Percentiles rank a stretch among this genome's conserved stretches.
Conservation (phyloP, 2,797 vertebrate genomes). For the Siniperca undulata region DNA sequence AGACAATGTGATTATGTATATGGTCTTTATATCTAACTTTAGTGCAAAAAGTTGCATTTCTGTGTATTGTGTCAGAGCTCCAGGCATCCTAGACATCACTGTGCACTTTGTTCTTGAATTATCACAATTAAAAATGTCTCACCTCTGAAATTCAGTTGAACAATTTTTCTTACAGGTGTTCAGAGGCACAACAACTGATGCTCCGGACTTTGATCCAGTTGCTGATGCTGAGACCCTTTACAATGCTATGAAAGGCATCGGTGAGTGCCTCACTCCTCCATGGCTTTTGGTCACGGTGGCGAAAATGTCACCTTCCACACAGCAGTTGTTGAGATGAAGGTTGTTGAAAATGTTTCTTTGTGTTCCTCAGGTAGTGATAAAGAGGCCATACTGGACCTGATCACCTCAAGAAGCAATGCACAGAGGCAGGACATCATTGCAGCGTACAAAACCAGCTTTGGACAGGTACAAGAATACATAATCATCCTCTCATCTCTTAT, state of each 20-base stretch:
- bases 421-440: constrained; percentile 92
- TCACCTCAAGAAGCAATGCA: constrained; percentile 92
- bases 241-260: constrained; percentile 97
- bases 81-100: not conserved
- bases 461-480: constrained; percentile 87
- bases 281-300: not conserved
- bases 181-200: constrained; percentile 90
- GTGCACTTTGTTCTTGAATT: not conserved
- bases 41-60: not conserved
- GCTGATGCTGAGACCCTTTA: constrained; percentile 93
- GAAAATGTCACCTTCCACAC: constrained; percentile 20
- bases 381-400: constrained; percentile 93
- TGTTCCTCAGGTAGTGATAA: constrained; percentile 93
- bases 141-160: not conserved
- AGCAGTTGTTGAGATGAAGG: not conserved
- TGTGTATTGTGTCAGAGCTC: not conserved
- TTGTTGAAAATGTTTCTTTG: constrained; percentile 22
- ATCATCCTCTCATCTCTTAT: not conserved
- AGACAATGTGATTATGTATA: not conserved
- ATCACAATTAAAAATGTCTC: not conserved
- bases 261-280: constrained; percentile 79
- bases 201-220: constrained; percentile 87
- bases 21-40: not conserved
- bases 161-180: constrained; percentile 84
- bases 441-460: constrained; percentile 93